Evolutionary conservation across 1,140 invertebrate genomes (phyloP), one percentile per base, ranked within the genome.

Genomic region (Helicorthomorpha holstii): DNA sequence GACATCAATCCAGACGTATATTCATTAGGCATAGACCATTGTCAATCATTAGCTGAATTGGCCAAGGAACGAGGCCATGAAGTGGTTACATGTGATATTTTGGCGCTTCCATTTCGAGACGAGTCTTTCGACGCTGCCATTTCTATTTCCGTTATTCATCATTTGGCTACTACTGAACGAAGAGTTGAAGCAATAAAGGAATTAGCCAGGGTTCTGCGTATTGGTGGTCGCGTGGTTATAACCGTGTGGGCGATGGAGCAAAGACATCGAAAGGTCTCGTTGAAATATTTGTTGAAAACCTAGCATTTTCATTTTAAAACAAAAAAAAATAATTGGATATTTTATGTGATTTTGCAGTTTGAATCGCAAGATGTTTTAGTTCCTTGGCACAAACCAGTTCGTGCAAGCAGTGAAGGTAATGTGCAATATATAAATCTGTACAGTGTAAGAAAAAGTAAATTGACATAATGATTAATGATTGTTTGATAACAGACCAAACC

Each of bases 201-300:
- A 62, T 69, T 96, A 43, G 82, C 87, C 0, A 73, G 92, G 41
- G 82, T 96, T 27, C 72, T 95, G 2, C 71, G 85, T 52, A 89
- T 93, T 50, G 91, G 91, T 1, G 93, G 93, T 2, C 70, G 82
- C 48, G 74, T 95, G n/a, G 80, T 96, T 55, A 86, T 96, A 54
- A 91, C 87, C 16, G 91, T 94, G 1, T 96, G 92, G 92, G 87
- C 92, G 14, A 88, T 94, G 82, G 92, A 97, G 67, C 91, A 96
- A 62, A 78, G 81, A 50, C 84, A 91, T 62, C 70, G 85, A 57
- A 85, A 84, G 70, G 80, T 82, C 59, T 57, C 7, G 7, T 22
- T 46, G 7, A 10, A 16, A 34, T 34, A 7, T 34, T 7, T 16
- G 16, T 34, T 7, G 29, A 34, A 34, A 34, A 16, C 7, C 7